Base-by-base conservation (phyloP, 2,888 invertebrate genomes). In the Pristionchus japonicus region DNA sequence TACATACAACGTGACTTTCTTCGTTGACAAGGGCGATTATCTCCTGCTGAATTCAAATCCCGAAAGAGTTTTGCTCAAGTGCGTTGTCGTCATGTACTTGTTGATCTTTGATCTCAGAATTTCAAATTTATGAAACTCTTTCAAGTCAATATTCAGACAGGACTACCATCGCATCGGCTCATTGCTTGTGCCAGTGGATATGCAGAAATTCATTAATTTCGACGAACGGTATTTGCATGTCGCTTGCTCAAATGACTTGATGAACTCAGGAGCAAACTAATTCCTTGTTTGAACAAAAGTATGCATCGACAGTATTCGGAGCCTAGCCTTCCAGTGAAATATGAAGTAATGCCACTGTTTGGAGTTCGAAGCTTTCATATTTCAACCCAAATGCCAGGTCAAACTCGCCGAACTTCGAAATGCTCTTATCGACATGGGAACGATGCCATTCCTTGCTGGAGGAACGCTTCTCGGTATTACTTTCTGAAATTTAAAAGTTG, bases 371-470 rank as follows among this genome's bases (percentile, higher is more conserved):
- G n/a, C n/a, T n/a, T n/a, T n/a, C n/a, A n/a, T n/a, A n/a, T n/a
- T n/a, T n/a, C n/a, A n/a, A n/a, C n/a, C n/a, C n/a, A n/a, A n/a
- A n/a, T n/a, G n/a, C n/a, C 47, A 86, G 67, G 31, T 27, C 20
- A 43, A 67, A 27, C 27, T 86, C 43, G 86, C 67, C 9, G 49
- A 86, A 17, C 34, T 86, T 15, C 64, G 86, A 11, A 47, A 86
- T 17, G 67, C 3, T 61, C 86, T 86, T 9, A 67, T 67, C 47
- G 20, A 47, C 6, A 64, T 86, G 43, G 70, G 86, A 37, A 37
- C 86, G 43, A 15, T 43, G n/a, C 86, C 86, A 7, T 86, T 86
- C 86, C 17, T 86, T 2, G 6, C 70, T 2, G 67, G 67, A 47
- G 86, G 86, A 7, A 86, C 86, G 1, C 67, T 86, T 6, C 31